A percentile compares a stretch with the other conserved stretches of the same genome.
Evolutionary conservation across 2,113 vertebrate species (phyloP).

Genomic region (Girardinichthys multiradiatus): DNA sequence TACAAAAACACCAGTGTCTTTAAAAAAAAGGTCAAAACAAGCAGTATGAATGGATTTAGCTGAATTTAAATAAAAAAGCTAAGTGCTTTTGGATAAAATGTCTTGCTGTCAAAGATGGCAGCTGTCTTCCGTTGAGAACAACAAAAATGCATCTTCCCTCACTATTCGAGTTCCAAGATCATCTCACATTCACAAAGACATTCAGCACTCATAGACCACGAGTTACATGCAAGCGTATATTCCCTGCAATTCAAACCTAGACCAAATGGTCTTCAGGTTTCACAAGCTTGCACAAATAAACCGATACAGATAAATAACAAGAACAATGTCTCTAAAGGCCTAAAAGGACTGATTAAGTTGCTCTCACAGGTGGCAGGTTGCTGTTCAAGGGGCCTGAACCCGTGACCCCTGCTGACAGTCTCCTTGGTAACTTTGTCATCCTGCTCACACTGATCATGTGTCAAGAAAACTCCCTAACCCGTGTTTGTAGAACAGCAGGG

Average conservation of each 20-base stretch:
- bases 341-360: slow-evolving; percentile 11
- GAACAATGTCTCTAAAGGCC: not conserved
- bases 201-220: not conserved
- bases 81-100: too few relatives aligned
- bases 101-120: too few relatives aligned
- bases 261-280: not conserved
- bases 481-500: not conserved
- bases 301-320: not conserved
- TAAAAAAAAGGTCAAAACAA: too few relatives aligned
- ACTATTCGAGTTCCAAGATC: not conserved
- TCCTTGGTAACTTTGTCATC: slow-evolving; percentile 27
- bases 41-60: not conserved
- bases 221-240: not conserved
- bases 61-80: not conserved
- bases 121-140: not conserved
- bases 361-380: slow-evolving; percentile 23
- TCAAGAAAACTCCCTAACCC: not conserved
- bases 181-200: not conserved
- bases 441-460: slow-evolving; percentile 18
- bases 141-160: not conserved
- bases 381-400: slow-evolving; percentile 8
- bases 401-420: slow-evolving; percentile 24
- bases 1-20: not conserved
- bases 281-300: not conserved
- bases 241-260: not conserved